A percentile compares a stretch with the other conserved stretches of the same genome.
phyloP scores from a whole-genome alignment of 2,113 vertebrate genomes.

The Syrmaticus mikado region DNA sequence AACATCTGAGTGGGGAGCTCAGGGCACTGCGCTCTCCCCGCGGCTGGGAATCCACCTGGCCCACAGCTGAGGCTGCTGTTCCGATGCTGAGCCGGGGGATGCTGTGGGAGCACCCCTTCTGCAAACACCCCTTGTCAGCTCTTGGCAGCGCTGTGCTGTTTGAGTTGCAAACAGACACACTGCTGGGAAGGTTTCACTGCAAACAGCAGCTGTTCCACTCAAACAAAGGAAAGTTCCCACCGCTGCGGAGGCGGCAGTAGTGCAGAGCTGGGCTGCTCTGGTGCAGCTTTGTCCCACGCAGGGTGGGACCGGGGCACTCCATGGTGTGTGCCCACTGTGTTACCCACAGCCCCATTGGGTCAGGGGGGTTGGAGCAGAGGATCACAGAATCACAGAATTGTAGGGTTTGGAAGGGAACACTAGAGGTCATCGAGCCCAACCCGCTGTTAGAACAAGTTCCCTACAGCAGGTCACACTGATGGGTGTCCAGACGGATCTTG shows the following conservation, averaged over 20 bases:
- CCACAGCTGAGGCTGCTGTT: background rate
- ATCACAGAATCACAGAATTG: too few species aligned
- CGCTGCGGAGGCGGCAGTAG: background rate
- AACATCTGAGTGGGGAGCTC: background rate
- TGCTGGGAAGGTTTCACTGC: slow-evolving; percentile 7
- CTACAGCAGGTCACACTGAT: too few species aligned
- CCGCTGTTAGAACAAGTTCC: too few species aligned
- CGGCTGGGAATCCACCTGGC: background rate
- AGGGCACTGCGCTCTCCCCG: background rate
- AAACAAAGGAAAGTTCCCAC: background rate
- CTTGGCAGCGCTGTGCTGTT: background rate
- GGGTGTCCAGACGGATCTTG: too few species aligned
- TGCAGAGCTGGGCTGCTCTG: rapidly evolving
- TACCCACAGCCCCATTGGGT: rapidly evolving
- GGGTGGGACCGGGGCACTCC: background rate
- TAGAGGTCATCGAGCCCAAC: too few species aligned
- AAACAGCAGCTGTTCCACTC: slow-evolving; percentile 50
- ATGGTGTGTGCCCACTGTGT: rapidly evolving
- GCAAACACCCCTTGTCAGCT: background rate
- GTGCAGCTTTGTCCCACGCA: rapidly evolving
- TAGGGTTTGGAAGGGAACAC: too few species aligned
- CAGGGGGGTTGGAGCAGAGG: background rate
- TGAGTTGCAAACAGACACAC: slow-evolving; percentile 52
- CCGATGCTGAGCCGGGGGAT: background rate
- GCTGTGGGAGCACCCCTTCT: background rate